These are phyloP conservation scores for Oreochromis grahami DNA, from an alignment of 2,797 vertebrate species.

Conservation along the genomic window DNA sequence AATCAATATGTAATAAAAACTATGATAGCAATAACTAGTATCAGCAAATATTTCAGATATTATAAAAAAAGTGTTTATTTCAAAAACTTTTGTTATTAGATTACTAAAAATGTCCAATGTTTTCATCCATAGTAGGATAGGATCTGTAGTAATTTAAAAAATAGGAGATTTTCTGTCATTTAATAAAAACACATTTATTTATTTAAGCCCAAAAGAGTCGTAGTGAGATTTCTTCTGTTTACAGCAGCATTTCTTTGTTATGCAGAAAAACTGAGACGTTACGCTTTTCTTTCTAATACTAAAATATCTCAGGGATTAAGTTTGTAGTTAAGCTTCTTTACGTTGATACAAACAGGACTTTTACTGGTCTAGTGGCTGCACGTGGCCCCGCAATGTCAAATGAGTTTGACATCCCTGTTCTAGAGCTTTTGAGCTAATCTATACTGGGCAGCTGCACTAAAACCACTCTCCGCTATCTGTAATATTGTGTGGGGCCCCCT, in stretches of 20 bases:
- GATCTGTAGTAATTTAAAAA: not conserved
- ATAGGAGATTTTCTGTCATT: not conserved
- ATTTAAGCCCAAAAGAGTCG: not conserved
- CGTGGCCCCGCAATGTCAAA: not conserved
- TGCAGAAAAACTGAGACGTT: not conserved
- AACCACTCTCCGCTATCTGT: not conserved
- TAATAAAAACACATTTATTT: not conserved
- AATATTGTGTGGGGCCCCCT: not conserved
- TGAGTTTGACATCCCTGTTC: not conserved
- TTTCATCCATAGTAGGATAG: not conserved
- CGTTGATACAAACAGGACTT: not conserved
- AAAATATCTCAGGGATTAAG: not conserved
- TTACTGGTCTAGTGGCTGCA: not conserved
- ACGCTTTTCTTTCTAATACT: not conserved
- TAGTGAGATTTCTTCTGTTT: not conserved
- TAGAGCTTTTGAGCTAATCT: not conserved
- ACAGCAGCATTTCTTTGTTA: not conserved
- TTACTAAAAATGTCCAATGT: not conserved
- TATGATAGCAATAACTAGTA: not conserved
- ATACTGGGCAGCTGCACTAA: not conserved
- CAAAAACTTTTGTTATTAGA: not conserved
- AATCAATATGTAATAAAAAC: not conserved
- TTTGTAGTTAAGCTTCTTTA: not conserved
- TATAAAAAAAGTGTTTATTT: not conserved
- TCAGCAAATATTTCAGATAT: not conserved